Evolutionary conservation across 1,140 invertebrate genomes (phyloP).

Genomic region (Schlechtendalia chinensis): DNA sequence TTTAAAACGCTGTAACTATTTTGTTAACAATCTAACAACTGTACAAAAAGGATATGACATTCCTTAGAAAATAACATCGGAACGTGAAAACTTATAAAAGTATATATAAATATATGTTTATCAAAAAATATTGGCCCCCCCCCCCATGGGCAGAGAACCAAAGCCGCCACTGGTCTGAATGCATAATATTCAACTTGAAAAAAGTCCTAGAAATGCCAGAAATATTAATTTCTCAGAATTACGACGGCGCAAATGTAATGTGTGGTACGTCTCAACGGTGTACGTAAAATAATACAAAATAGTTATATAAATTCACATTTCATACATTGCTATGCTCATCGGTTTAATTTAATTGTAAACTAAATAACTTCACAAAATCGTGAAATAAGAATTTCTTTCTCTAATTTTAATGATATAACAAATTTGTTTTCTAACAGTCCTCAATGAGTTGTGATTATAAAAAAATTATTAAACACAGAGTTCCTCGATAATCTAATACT

Average conservation of each 20-base stretch:
- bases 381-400: not conserved
- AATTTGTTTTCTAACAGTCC: slow-evolving; percentile 1
- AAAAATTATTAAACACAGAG: not conserved
- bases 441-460: not conserved
- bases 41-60: too few relatives aligned
- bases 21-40: too few relatives aligned
- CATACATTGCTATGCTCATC: not conserved
- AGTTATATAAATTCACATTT: slow-evolving; percentile 2
- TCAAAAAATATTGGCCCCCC: too few relatives aligned
- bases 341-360: not conserved
- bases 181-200: slow-evolving; percentile 54
- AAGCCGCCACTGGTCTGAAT: too few relatives aligned
- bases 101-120: too few relatives aligned
- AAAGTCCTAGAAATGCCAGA: slow-evolving; percentile 51
- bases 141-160: too few relatives aligned
- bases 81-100: too few relatives aligned
- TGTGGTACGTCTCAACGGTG: slow-evolving; percentile 33
- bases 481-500: not conserved
- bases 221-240: slow-evolving; percentile 49
- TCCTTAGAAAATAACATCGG: too few relatives aligned
- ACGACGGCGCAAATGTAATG: slow-evolving; percentile 48
- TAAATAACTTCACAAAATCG: not conserved
- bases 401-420: too few relatives aligned
- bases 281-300: slow-evolving; percentile 14
- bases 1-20: too few relatives aligned